Conservation (phyloP, 2,888 invertebrate species). For the Plusia festucae region DNA sequence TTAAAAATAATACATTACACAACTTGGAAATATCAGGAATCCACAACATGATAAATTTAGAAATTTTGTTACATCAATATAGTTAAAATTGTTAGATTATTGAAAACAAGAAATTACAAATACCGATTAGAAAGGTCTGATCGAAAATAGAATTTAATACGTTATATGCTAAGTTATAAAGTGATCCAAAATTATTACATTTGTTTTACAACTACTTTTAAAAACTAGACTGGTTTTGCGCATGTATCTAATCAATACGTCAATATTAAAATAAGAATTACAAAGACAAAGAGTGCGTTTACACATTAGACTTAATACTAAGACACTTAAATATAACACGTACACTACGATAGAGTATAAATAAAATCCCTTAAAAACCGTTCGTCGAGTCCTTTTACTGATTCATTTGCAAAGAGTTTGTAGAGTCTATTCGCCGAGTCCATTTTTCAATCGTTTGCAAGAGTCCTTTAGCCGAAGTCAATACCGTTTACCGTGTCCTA, state of each 20-base stretch:
- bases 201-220: not conserved
- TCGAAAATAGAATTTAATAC: too few species aligned
- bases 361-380: not conserved
- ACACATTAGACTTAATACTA: not conserved
- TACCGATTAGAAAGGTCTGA: too few species aligned
- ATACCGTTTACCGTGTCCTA: too few species aligned
- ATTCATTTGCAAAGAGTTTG: too few species aligned
- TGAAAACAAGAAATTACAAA: too few species aligned
- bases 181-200: constrained; percentile 4
- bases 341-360: not conserved
- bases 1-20: not conserved
- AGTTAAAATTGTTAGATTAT: too few species aligned
- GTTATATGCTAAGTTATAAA: not conserved
- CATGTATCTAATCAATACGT: not conserved
- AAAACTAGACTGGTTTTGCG: not conserved
- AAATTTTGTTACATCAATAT: not conserved
- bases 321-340: not conserved
- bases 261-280: not conserved
- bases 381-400: too few species aligned
- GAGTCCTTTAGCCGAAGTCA: too few species aligned
- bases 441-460: too few species aligned
- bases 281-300: not conserved
- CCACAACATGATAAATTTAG: not conserved
- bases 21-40: not conserved
- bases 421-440: too few species aligned